phyloP scores from a whole-genome alignment of 2,888 invertebrate genomes.

The Antitype chi region DNA sequence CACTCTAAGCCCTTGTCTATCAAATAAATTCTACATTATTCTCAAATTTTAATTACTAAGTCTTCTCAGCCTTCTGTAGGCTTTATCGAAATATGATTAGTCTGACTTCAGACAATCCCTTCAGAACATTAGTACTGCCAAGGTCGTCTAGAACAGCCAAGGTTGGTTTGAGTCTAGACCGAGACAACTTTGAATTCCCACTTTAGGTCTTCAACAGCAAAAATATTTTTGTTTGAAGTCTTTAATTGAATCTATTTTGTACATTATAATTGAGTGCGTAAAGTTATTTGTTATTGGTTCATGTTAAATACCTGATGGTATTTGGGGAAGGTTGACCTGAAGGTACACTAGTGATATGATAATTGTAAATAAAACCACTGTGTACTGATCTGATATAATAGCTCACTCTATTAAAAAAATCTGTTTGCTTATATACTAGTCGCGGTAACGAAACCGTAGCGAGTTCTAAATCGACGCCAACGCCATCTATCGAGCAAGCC shows the following conservation, averaged over 20 bases:
- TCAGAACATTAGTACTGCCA: constrained; percentile 47
- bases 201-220: constrained; percentile 6
- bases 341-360: too few species aligned
- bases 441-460: too few species aligned
- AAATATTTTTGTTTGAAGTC: constrained; percentile 37
- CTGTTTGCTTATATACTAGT: too few species aligned
- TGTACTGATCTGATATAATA: too few species aligned
- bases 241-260: constrained; percentile 30
- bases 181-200: constrained; percentile 29
- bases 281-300: too few species aligned
- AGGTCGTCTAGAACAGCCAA: constrained; percentile 67
- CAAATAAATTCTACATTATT: constrained; percentile 51
- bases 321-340: too few species aligned
- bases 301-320: too few species aligned
- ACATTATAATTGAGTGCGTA: constrained; percentile 14
- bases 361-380: too few species aligned
- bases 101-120: constrained; percentile 60
- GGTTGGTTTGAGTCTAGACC: constrained; percentile 50
- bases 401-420: too few species aligned
- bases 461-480: too few species aligned
- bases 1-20: constrained; percentile 37
- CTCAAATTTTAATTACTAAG: constrained; percentile 55
- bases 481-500: too few species aligned
- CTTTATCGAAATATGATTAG: constrained; percentile 59
- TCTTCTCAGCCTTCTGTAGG: constrained; percentile 23